Evolutionary conservation across 1,140 invertebrate species (phyloP), one percentile per base, ranked within the genome.

Genomic region (Drosophila ambigua): DNA sequence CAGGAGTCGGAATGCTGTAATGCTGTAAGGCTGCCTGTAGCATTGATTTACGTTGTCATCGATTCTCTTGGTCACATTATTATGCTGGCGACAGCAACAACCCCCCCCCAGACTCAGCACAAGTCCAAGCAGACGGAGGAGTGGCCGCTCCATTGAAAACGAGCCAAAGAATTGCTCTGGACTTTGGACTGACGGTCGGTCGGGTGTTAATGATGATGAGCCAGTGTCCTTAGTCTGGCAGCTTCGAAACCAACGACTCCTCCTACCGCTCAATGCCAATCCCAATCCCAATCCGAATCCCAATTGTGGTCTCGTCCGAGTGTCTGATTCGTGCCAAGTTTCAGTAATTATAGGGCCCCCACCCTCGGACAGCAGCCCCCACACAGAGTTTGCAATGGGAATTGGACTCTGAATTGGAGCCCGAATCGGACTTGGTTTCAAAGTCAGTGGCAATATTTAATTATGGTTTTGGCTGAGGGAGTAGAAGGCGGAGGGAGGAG

Each of bases 131-230:
- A 39, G 23, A 24, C 23, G 58, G 31, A 11, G 35, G 35, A 13
- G 31, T 6, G 31, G 2, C 35, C 2, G 65, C 35, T 20, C 61
- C 66, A 63, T 50, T 44, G 62, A 75, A 65, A 45, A 87, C 74
- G 55, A 50, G 35, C 35, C 35, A 39, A 11, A 13, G 64, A 75
- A 82, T 72, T 75, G 62, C 64, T 2, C 48, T 65, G 74, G 78
- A 57, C 67, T 28, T 28, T 28, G 26, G 5, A 28, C 26, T 28
- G 26, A 28, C 35, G 4, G 8, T 9, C 6, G 83, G 83, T 20
- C 20, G 20, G 83, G 83, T 85, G 82, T 85, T 85, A 85, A 85
- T 88, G 82, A 85, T 85, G 82, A 87, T 82, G 83, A 88, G 82
- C 75, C 62, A 2, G 13, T 15, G 20, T 31, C n/a, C 39, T 5